phyloP scores from a whole-genome alignment of 2,797 vertebrate species.

The Echeneis naucrates region DNA sequence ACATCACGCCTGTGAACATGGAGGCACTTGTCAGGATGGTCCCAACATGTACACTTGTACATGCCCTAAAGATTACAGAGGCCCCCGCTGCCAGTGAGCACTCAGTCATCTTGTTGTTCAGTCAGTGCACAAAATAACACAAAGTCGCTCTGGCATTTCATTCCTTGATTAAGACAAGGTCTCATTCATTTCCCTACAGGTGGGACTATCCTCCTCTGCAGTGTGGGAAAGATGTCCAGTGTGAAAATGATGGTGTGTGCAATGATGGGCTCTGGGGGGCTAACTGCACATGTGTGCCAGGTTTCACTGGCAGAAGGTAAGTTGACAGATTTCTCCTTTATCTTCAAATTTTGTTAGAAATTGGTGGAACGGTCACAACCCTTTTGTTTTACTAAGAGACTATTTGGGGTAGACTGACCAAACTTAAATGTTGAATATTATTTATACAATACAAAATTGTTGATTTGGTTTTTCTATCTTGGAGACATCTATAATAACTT shows the following conservation, averaged over 20 bases:
- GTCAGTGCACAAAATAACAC: not conserved
- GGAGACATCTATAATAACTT: too few species aligned
- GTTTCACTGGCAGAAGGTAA: slow-evolving; percentile 89
- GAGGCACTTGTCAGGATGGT: slow-evolving; percentile 86
- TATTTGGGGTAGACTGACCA: too few species aligned
- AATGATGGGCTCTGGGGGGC: slow-evolving; percentile 85
- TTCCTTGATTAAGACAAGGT: not conserved
- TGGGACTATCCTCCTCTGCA: slow-evolving; percentile 86
- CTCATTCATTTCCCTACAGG: slow-evolving; percentile 69
- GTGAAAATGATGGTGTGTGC: slow-evolving; percentile 86
- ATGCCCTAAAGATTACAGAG: slow-evolving; percentile 84
- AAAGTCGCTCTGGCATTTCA: not conserved
- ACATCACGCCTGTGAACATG: slow-evolving; percentile 85
- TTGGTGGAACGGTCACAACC: too few species aligned
- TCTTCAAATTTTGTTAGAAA: too few species aligned
- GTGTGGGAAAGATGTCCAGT: slow-evolving; percentile 88
- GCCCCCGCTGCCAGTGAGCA: slow-evolving; percentile 89
- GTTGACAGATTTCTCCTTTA: slow-evolving; percentile 3
- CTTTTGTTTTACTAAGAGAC: too few species aligned
- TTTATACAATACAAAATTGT: too few species aligned
- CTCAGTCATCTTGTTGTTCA: not conserved
- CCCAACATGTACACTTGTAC: slow-evolving; percentile 86
- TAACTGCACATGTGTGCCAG: slow-evolving; percentile 90
- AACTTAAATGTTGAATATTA: too few species aligned
- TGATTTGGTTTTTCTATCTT: too few species aligned